Base-by-base conservation (phyloP, 2,113 vertebrate genomes). In the Eclectus roratus region DNA sequence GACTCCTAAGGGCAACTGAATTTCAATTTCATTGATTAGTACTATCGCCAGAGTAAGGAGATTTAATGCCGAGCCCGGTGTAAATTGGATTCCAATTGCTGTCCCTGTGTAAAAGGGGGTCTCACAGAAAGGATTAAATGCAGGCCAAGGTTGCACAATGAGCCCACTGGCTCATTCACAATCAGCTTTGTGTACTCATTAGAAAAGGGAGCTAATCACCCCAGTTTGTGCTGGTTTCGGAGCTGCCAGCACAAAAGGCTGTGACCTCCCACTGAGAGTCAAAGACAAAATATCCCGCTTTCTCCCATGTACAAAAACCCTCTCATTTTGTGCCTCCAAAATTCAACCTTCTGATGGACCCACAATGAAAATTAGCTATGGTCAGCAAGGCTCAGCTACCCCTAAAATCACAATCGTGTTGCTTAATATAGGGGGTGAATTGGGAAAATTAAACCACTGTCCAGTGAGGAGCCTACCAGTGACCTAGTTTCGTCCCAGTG, bases 81-180 rank as follows among this genome's bases (percentile, higher is more conserved):
- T 93, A 96, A 96, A 97, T 94, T 97, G 80, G 91, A 97, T 97
- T 97, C 94, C 93, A 97, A 93, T 95, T 95, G 94, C 80, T 82
- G 93, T 84, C 84, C 93, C 82, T 27, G 85, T 56, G 80, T 91
- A 91, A 96, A 85, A 95, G 69, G 56, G 88, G 95, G 85, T 93
- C 93, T 97, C 85, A 84, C 91, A 97, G 46, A 97, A 97, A 96
- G 95, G 89, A 96, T 91, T 97, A 93, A 96, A 82, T 37, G 84
- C 95, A 88, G 93, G 95, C 93, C 90, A 96, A 93, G 71, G 63
- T 25, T 97, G 94, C 94, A 97, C 94, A 98, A 97, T 96, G 89
- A 97, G 52, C 94, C 92, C 83, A 95, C 89, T 97, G 96, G 97
- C 89, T 97, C 91, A 96, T 96, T 97, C 89, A 96, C 93, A 96